A percentile compares a stretch with the other conserved stretches of the same genome.
phyloP scores from a whole-genome alignment of 2,113 vertebrate genomes.

The Polypterus bichir region DNA sequence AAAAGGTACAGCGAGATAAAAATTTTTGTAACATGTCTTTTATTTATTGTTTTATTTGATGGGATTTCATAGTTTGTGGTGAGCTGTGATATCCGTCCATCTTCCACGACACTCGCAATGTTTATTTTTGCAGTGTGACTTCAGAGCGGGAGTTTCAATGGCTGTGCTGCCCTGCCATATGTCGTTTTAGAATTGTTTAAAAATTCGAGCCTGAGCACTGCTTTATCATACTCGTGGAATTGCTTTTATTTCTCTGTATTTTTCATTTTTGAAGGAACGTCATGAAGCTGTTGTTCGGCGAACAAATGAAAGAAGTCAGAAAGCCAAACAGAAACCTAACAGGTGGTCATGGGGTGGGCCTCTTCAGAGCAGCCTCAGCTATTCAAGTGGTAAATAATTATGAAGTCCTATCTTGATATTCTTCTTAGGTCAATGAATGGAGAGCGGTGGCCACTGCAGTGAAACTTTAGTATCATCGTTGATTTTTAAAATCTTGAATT shows the following conservation, averaged over 20 bases:
- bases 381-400: constrained; percentile 47
- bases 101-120: too few relatives aligned
- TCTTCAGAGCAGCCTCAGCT: constrained; percentile 42
- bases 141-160: too few relatives aligned
- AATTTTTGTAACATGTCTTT: neutral
- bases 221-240: too few relatives aligned
- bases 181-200: too few relatives aligned
- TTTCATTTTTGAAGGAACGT: constrained; percentile 56
- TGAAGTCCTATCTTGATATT: neutral
- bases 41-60: neutral
- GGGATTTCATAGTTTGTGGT: too few relatives aligned
- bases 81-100: too few relatives aligned
- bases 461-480: neutral
- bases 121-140: too few relatives aligned
- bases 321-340: constrained; percentile 53
- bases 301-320: constrained; percentile 80
- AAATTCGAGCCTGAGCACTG: too few relatives aligned
- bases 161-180: too few relatives aligned
- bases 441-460: too few relatives aligned
- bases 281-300: constrained; percentile 74
- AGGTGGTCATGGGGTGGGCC: constrained; percentile 65
- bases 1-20: constrained; percentile 54
- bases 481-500: neutral
- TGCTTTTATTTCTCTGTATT: constrained; percentile 8
- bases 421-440: too few relatives aligned